phyloP scores from a whole-genome alignment of 2,888 invertebrate species.

The Parthenolecanium corni region DNA sequence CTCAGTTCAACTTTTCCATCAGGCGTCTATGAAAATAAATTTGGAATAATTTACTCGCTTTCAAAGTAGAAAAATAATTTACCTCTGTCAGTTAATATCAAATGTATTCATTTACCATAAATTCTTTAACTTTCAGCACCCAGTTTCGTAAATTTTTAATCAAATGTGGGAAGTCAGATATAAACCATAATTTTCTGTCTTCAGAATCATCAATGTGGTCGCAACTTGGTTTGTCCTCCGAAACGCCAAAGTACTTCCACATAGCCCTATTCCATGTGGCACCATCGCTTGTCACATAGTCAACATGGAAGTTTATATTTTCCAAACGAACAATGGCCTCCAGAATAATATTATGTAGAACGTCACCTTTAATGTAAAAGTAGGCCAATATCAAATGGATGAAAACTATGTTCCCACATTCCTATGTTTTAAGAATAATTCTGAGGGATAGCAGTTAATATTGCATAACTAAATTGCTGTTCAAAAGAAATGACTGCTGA shows the following conservation, averaged over 20 bases:
- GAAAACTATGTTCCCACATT: too few relatives aligned
- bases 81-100: too few relatives aligned
- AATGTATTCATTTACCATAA: too few relatives aligned
- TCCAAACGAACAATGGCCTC: conserved; percentile 33
- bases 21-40: conserved; percentile 10
- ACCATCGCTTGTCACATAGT: conserved; percentile 33
- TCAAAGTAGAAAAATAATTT: too few relatives aligned
- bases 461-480: too few relatives aligned
- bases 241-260: conserved; percentile 33
- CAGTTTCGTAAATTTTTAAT: conserved; percentile 33
- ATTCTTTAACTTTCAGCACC: too few relatives aligned
- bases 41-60: too few relatives aligned
- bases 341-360: conserved; percentile 32
- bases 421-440: too few relatives aligned
- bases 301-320: conserved; percentile 32
- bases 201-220: conserved; percentile 32
- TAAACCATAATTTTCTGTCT: conserved; percentile 32
- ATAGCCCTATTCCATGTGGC: conserved; percentile 34
- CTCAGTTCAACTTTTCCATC: conserved; percentile 13
- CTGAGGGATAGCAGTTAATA: too few relatives aligned
- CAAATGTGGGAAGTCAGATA: conserved; percentile 34
- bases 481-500: too few relatives aligned
- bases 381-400: too few relatives aligned
- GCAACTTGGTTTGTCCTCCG: conserved; percentile 31
- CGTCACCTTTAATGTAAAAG: too few relatives aligned